phyloP scores from a whole-genome alignment of 2,797 vertebrate species.

The Hyperoplus lanceolatus region DNA sequence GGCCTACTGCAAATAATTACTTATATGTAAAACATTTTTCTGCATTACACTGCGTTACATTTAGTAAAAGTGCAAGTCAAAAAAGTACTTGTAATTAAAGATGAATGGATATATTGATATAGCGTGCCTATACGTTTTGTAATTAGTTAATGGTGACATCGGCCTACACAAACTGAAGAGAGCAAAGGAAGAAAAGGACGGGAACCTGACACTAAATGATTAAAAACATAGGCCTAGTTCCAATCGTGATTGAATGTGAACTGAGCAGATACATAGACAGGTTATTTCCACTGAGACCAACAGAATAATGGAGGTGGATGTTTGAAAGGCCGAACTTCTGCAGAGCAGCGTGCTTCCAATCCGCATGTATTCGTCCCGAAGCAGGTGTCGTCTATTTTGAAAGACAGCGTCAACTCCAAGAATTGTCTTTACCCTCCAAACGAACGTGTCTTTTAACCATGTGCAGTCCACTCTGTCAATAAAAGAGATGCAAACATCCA shows the following conservation, averaged over 20 bases:
- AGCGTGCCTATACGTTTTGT: no score
- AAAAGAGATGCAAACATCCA: constrained; percentile 20
- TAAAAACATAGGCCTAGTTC: background rate
- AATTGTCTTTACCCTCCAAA: constrained; percentile 2
- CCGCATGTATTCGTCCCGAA: constrained; percentile 9
- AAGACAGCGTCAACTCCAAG: constrained; percentile 61
- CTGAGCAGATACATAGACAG: no score
- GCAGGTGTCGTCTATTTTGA: constrained; percentile 43
- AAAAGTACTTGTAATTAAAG: no score
- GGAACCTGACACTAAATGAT: background rate
- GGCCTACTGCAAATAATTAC: no score
- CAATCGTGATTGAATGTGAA: no score
- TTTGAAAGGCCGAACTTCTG: constrained; percentile 1
- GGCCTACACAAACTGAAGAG: background rate
- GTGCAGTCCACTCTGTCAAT: constrained; percentile 12
- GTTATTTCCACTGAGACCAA: no score
- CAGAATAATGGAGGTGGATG: background rate
- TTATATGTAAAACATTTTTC: no score
- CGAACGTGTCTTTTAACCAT: constrained; percentile 48
- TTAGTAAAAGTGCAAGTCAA: no score
- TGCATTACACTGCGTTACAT: no score
- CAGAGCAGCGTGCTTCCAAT: background rate
- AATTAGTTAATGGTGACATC: no score
- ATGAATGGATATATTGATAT: no score
- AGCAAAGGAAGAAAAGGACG: background rate